Evolutionary conservation across 1,140 invertebrate species (phyloP).

Genomic region (Drosophila serrata): DNA sequence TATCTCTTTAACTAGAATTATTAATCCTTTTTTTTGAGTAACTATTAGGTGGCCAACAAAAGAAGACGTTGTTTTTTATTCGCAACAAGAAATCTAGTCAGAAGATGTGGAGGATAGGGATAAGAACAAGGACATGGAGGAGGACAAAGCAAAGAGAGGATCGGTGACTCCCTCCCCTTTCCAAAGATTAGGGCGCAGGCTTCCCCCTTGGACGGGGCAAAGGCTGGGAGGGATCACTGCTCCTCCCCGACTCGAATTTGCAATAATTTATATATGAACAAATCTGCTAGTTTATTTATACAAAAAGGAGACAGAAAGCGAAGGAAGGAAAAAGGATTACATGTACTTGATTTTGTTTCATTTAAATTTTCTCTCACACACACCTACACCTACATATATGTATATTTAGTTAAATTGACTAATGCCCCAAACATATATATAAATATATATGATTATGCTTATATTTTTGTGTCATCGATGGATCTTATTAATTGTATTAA

Average conservation of each 20-base stretch:
- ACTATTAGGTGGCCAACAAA: slow-evolving; percentile 53
- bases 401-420: slow-evolving; percentile 45
- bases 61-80: slow-evolving; percentile 66
- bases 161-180: slow-evolving; percentile 38
- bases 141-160: slow-evolving; percentile 37
- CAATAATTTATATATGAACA: slow-evolving; percentile 41
- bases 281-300: slow-evolving; percentile 56
- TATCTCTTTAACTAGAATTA: slow-evolving; percentile 37
- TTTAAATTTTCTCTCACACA: slow-evolving; percentile 41
- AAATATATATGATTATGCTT: slow-evolving; percentile 43
- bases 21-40: slow-evolving; percentile 48
- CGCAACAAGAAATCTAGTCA: slow-evolving; percentile 81
- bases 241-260: slow-evolving; percentile 23
- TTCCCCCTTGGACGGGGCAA: slow-evolving; percentile 15
- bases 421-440: slow-evolving; percentile 39
- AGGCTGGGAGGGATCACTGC: background rate
- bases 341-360: slow-evolving; percentile 48
- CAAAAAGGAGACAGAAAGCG: background rate
- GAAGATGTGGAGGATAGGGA: slow-evolving; percentile 50
- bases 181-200: slow-evolving; percentile 31
- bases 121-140: slow-evolving; percentile 16
- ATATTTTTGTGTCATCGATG: slow-evolving; percentile 56
- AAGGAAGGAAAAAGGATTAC: slow-evolving; percentile 20
- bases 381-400: slow-evolving; percentile 29
- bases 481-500: slow-evolving; percentile 66